Conservation (phyloP, 2,113 vertebrate genomes). For the Craseonycteris thonglongyai region DNA sequence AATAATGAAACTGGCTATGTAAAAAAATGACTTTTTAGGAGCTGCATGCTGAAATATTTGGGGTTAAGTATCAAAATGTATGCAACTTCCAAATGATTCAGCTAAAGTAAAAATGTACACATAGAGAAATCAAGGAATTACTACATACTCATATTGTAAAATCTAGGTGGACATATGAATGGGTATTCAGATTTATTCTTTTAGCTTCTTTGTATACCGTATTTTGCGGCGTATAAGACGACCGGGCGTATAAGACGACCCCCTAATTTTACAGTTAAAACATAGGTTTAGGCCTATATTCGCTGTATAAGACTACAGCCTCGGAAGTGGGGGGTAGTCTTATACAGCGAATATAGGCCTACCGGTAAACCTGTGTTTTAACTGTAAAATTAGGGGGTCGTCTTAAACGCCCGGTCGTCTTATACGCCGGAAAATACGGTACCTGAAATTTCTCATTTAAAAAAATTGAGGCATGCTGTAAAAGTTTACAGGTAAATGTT, state of each 20-base stretch:
- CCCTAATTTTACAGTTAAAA: no score
- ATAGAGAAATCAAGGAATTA: not conserved
- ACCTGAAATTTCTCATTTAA: not conserved
- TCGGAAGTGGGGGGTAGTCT: no score
- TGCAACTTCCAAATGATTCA: not conserved
- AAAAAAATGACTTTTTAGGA: constrained; percentile 14
- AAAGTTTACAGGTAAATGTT: not conserved
- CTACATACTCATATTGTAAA: not conserved
- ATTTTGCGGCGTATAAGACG: no score
- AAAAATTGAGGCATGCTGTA: not conserved
- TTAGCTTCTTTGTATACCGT: not conserved
- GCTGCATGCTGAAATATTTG: not conserved
- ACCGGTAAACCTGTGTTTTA: no score
- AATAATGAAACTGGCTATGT: not conserved
- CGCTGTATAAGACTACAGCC: no score
- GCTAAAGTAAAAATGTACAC: not conserved
- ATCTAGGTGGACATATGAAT: not conserved
- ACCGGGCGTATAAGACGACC: no score
- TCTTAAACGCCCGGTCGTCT: no score
- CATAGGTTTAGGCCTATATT: no score
- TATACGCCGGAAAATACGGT: no score
- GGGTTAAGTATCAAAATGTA: not conserved
- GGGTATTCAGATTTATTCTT: not conserved
- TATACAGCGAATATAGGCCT: no score
- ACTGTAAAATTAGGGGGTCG: no score